Base-by-base conservation (phyloP, 1,140 invertebrate genomes). In the Drosophila sucinea region DNA sequence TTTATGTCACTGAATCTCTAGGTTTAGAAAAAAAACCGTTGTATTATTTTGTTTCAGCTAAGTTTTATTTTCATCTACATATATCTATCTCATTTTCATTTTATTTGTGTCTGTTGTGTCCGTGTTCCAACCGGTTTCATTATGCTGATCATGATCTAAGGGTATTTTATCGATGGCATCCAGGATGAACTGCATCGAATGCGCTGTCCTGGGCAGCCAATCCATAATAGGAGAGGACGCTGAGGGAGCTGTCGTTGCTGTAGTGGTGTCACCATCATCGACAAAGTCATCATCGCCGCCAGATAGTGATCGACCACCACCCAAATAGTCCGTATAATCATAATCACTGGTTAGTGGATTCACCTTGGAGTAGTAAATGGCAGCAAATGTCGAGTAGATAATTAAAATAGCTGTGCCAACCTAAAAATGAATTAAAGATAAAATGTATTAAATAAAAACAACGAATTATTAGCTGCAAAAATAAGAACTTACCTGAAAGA, bases 301-400 rank as follows among this genome's bases (percentile, higher is more conserved):
- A 2, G 93, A 92, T 6, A 93, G 90, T 4, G 94, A 92, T 61
- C 93, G 83, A 56, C 93, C 94, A 67, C 93, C 93, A 60, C 93
- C 93, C 56, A 93, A 84, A 85, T 96, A 96, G 85, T 96, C 95
- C 25, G 94, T 94, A 65, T 95, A 95, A 82, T 96, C 95, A 87
- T 95, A 95, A 73, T 96, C 96, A 30, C 94, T 94, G 6, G 95
- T 93, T 57, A 96, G 94, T 6, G 96, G 96, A 92, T 96, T 97
- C 78, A 96, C 96, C 91, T 96, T 97, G 27, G 96, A 96, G 90
- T 96, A 97, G 92, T 97, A 97, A 82, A 97, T 95, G 56, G 96
- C 96, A 0, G 96, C 96, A 72, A 97, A 94, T 56, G 95, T 95
- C 11, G 96, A 96, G 93, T 97, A 97, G 65, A 97, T 95, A 2